These are phyloP conservation scores for Probosciger aterrimus DNA, from an alignment of 2,113 vertebrate species.

Conservation along the genomic window DNA sequence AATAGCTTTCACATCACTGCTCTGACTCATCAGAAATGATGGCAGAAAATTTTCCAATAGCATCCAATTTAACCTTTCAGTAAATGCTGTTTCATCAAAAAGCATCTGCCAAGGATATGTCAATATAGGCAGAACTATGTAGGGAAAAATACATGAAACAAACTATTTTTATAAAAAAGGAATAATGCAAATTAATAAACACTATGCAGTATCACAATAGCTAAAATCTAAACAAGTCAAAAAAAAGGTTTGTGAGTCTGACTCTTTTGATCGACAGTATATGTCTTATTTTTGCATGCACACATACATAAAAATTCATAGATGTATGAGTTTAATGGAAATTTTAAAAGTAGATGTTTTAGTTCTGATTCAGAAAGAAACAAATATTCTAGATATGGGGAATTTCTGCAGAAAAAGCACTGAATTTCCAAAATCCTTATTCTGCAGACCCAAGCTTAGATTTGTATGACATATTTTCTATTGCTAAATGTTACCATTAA, in stretches of 20 bases:
- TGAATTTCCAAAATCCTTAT: neutral
- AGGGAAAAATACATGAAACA: neutral
- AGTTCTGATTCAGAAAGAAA: neutral
- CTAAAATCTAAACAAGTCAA: neutral
- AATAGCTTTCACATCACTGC: neutral
- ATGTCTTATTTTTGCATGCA: neutral
- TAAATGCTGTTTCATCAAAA: constrained; percentile 4
- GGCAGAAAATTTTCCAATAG: neutral
- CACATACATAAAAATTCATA: fast-evolving
- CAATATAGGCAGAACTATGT: neutral
- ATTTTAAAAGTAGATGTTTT: neutral
- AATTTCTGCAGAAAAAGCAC: neutral
- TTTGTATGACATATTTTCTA: neutral
- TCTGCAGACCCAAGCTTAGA: neutral
- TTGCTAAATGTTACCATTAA: neutral
- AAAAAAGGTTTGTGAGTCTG: neutral
- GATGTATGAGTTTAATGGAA: too few relatives aligned
- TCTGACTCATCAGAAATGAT: constrained; percentile 22
- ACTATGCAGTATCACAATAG: neutral
- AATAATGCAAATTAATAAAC: neutral
- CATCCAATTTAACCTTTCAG: constrained; percentile 22
- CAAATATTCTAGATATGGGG: neutral
- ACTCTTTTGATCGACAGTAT: neutral
- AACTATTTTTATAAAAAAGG: neutral
- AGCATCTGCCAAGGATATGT: neutral